These are phyloP conservation scores for Bubo blakistoni DNA, from an alignment of 2,113 vertebrate species.

Conservation along the genomic window DNA sequence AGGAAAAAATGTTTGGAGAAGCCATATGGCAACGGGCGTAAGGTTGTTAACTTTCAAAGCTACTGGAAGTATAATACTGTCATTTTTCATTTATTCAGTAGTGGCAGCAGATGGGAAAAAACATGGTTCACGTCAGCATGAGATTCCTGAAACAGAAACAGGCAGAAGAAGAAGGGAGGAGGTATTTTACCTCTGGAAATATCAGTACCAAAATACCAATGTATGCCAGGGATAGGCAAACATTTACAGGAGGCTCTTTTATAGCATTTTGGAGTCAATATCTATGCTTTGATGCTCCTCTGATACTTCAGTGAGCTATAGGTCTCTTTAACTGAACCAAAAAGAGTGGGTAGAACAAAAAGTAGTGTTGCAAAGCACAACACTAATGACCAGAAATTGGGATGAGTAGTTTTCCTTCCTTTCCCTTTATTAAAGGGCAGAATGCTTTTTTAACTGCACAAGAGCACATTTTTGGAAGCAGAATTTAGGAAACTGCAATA, in stretches of 20 bases:
- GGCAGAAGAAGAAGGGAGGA: slow-evolving; percentile 40
- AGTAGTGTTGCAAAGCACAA: neutral
- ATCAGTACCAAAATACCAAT: slow-evolving; percentile 16
- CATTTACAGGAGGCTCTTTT: neutral
- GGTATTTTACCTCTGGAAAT: slow-evolving; percentile 64
- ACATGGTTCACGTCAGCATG: slow-evolving; percentile 68
- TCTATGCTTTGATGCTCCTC: neutral
- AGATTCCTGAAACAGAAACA: slow-evolving; percentile 67
- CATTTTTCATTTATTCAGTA: slow-evolving; percentile 71
- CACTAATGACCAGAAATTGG: neutral
- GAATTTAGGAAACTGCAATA: neutral
- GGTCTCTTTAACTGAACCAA: neutral
- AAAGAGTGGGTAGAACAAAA: neutral
- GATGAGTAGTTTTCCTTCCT: neutral
- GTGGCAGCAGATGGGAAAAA: slow-evolving; percentile 66
- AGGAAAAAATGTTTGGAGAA: slow-evolving; percentile 59
- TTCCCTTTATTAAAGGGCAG: neutral
- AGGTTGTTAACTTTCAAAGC: slow-evolving; percentile 69
- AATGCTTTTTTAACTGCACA: neutral
- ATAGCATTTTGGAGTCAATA: neutral
- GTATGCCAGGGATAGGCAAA: neutral
- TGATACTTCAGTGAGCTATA: neutral
- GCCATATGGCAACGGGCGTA: slow-evolving; percentile 65
- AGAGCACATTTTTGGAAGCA: neutral
- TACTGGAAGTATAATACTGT: slow-evolving; percentile 70